These are phyloP conservation scores for Macaria liturata DNA, from an alignment of 2,888 invertebrate genomes.

Conservation along the genomic window DNA sequence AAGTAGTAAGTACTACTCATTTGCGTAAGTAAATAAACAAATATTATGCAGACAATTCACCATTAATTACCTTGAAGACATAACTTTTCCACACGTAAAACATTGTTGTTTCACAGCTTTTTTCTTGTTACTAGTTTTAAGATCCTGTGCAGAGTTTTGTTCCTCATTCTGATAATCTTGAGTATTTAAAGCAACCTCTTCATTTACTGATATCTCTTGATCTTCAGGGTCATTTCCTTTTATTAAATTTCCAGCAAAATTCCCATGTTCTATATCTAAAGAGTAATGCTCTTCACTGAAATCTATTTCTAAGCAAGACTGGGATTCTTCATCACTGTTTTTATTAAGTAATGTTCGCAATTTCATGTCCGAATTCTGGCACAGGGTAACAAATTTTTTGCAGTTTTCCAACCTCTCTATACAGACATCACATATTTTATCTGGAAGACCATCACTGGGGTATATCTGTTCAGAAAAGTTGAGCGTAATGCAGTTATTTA, in stretches of 20 bases:
- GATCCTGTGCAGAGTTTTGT: slow-evolving; percentile 13
- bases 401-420: slow-evolving; percentile 55
- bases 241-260: slow-evolving; percentile 29
- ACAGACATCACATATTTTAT: slow-evolving; percentile 61
- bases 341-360: slow-evolving; percentile 44
- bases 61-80: slow-evolving; percentile 68
- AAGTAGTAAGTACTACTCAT: no score
- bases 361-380: slow-evolving; percentile 58
- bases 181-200: slow-evolving; percentile 16
- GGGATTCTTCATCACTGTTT: slow-evolving; percentile 27
- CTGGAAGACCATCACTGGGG: slow-evolving; percentile 63
- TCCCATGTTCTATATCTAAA: slow-evolving; percentile 16
- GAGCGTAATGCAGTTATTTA: background rate
- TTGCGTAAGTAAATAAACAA: no score
- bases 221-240: slow-evolving; percentile 41
- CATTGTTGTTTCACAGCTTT: slow-evolving; percentile 65
- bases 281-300: slow-evolving; percentile 22
- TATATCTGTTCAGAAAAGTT: slow-evolving; percentile 53
- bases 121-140: slow-evolving; percentile 31
- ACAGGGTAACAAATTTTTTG: slow-evolving; percentile 58
- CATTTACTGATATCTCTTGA: slow-evolving; percentile 17
- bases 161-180: slow-evolving; percentile 22
- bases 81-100: slow-evolving; percentile 77
- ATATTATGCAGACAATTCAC: no score
- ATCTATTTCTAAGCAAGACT: slow-evolving; percentile 18